A percentile compares a stretch with the other conserved stretches of the same genome.
These are phyloP conservation scores for Callipepla squamata DNA, from an alignment of 2,113 vertebrate species.

Conservation along the genomic window DNA sequence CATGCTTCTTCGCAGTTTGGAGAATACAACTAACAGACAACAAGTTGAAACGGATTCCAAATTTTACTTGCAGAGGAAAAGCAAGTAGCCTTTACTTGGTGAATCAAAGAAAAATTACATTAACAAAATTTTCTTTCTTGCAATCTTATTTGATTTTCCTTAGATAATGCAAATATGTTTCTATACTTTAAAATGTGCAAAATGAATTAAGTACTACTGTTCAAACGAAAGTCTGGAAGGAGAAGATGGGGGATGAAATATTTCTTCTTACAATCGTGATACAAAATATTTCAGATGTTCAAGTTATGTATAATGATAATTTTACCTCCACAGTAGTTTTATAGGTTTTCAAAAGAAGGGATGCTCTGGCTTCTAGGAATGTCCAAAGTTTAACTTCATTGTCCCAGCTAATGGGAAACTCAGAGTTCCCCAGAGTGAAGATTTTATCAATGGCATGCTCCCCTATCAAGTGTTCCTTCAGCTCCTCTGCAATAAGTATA, in stretches of 20 bases:
- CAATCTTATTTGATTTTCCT: slow-evolving; percentile 30
- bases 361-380: slow-evolving; percentile 93
- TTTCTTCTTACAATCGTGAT: background rate
- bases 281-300: slow-evolving; percentile 6
- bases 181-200: slow-evolving; percentile 15
- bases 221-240: background rate
- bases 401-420: slow-evolving; percentile 97
- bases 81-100: background rate
- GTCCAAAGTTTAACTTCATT: slow-evolving; percentile 98
- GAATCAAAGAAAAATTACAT: slow-evolving; percentile 56
- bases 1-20: background rate
- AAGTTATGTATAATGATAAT: background rate
- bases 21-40: background rate
- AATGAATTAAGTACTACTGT: slow-evolving; percentile 22
- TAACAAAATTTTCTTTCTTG: slow-evolving; percentile 51
- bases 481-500: slow-evolving; percentile 86
- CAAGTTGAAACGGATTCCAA: slow-evolving; percentile 42
- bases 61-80: slow-evolving; percentile 51
- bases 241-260: background rate
- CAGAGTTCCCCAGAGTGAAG: slow-evolving; percentile 93
- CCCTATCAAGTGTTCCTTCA: slow-evolving; percentile 92
- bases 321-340: slow-evolving; percentile 89
- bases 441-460: slow-evolving; percentile 92
- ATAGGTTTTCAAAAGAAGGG: slow-evolving; percentile 95
- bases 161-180: slow-evolving; percentile 54